A percentile compares a stretch with the other conserved stretches of the same genome.
These are phyloP conservation scores for Zootoca vivipara DNA, from an alignment of 2,113 vertebrate species.

Conservation along the genomic window DNA sequence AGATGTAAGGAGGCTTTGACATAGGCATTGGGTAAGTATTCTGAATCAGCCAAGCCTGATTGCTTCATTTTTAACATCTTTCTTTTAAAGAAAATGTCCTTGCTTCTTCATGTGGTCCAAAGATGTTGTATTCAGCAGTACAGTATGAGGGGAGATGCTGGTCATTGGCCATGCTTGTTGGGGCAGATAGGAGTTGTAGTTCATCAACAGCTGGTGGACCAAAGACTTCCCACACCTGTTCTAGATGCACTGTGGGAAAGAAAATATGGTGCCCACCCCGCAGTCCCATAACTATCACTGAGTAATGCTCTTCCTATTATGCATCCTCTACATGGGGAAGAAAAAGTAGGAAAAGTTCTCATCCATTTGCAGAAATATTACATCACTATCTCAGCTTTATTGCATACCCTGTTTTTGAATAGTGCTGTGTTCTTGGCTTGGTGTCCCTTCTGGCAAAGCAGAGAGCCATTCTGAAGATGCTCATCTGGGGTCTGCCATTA, in stretches of 20 bases:
- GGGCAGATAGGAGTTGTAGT: too few species aligned
- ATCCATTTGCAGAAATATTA: not conserved
- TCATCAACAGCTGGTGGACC: too few species aligned
- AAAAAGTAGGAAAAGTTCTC: not conserved
- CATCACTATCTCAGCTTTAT: too few species aligned
- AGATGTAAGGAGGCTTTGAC: too few species aligned
- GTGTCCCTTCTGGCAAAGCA: not conserved
- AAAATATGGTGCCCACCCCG: not conserved
- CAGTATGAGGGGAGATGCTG: too few species aligned
- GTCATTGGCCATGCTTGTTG: too few species aligned
- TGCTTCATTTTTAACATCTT: not conserved
- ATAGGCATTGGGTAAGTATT: too few species aligned
- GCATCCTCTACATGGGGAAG: not conserved
- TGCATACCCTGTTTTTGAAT: not conserved
- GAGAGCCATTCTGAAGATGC: not conserved
- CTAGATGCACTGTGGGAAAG: not conserved
- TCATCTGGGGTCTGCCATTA: not conserved
- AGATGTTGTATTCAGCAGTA: not conserved
- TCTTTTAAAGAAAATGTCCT: not conserved
- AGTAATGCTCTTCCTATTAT: not conserved
- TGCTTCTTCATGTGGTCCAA: not conserved
- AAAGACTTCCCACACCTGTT: not conserved
- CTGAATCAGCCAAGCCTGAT: too few species aligned
- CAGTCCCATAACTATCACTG: not conserved
- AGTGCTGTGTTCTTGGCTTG: not conserved